Percentiles rank a stretch among this genome's conserved stretches.
phyloP scores from a whole-genome alignment of 1,140 invertebrate genomes.

The Pseudachorutes palmiensis region DNA sequence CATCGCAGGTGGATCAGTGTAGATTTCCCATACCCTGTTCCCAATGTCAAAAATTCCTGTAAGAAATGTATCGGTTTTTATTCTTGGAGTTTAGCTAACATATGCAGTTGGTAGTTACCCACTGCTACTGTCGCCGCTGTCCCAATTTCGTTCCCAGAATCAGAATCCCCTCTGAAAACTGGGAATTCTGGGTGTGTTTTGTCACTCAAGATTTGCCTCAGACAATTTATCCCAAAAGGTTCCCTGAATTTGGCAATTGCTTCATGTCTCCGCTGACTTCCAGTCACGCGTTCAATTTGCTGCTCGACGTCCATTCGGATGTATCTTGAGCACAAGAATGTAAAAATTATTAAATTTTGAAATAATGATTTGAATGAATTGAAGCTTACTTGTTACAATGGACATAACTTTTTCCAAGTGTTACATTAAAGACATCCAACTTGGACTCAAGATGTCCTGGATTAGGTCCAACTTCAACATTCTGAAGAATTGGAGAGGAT shows the following conservation, averaged over 20 bases:
- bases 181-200: neutral
- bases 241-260: neutral
- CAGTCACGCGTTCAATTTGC: neutral
- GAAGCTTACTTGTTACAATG: neutral
- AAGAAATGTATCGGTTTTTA: no score
- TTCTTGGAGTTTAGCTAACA: neutral
- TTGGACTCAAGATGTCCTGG: constrained; percentile 46
- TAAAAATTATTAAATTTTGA: neutral
- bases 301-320: neutral
- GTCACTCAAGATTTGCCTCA: neutral
- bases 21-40: neutral
- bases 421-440: neutral
- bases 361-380: neutral
- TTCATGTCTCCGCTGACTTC: neutral
- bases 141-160: neutral
- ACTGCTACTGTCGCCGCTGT: neutral
- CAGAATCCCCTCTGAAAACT: neutral
- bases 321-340: neutral
- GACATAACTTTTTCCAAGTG: neutral
- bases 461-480: constrained; percentile 65
- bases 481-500: constrained; percentile 61
- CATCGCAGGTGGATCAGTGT: neutral
- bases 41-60: neutral
- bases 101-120: neutral
- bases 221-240: neutral